phyloP scores from a whole-genome alignment of 2,113 vertebrate species.

The Boleophthalmus pectinirostris region DNA sequence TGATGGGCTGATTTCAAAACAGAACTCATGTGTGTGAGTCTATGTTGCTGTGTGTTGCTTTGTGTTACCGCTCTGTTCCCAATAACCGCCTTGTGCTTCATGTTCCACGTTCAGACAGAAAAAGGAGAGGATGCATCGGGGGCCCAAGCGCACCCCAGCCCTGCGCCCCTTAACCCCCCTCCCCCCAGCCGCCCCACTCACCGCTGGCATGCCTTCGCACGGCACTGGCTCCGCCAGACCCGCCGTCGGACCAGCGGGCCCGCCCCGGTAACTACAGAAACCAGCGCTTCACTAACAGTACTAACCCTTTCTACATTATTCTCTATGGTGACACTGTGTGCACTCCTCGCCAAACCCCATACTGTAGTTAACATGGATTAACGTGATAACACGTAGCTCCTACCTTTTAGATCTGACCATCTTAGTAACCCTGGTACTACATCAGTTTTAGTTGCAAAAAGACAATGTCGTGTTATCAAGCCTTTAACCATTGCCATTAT shows the following conservation, averaged over 20 bases:
- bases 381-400: background rate
- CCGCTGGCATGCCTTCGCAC: constrained; percentile 79
- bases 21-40: constrained; percentile 1
- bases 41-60: constrained; percentile 30
- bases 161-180: constrained; percentile 55
- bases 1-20: background rate
- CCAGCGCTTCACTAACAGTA: constrained; percentile 26
- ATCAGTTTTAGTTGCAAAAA: background rate
- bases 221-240: constrained; percentile 80
- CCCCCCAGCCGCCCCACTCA: constrained; percentile 71
- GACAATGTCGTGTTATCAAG: background rate
- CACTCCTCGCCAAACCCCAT: background rate
- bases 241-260: constrained; percentile 75
- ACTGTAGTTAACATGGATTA: background rate
- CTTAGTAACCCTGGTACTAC: background rate
- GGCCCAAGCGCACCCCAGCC: constrained; percentile 51
- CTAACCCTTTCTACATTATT: background rate
- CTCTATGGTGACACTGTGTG: background rate
- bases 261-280: constrained; percentile 76
- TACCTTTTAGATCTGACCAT: background rate
- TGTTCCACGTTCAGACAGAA: constrained; percentile 67
- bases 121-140: constrained; percentile 68
- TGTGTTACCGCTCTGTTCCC: constrained; percentile 19
- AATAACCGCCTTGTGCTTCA: constrained; percentile 52
- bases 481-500: background rate